Base-by-base conservation (phyloP, 2,797 vertebrate species). In the Hephaestus fuliginosus region DNA sequence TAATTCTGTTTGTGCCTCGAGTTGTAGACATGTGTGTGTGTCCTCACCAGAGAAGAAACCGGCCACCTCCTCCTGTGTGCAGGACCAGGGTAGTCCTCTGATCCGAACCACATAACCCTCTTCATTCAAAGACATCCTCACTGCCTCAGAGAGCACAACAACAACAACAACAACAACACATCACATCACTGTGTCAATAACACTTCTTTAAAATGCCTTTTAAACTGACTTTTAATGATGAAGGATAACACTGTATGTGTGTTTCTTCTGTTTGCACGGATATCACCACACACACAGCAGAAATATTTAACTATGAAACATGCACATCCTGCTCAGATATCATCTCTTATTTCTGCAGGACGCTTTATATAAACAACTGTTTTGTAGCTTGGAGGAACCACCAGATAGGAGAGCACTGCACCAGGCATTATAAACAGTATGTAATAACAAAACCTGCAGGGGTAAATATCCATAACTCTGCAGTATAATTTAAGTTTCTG, bases 11-110 rank as follows among this genome's bases (percentile, higher is more conserved):
- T 1, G 60, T 25, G 1, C 46, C 6, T 46, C 3, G 46, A n/a
- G 22, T 9, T 63, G n/a, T 68, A 57, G 65, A 49, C 7, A 63
- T 3, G 0, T 33, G 2, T 8, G 36, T 39, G 36, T 39, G 0
- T 61, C 70, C 86, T 85, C 71, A 97, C 96, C 96, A 87, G 96
- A 96, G 77, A 97, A 97, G 86, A 97, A 97, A 82, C 95, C 91
- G 72, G 95, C 92, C 53, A 97, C 96, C 83, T 97, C 96, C 41
- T 96, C 95, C 77, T 95, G 95, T 2, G 96, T 96, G 89, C 96
- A 97, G 80, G 96, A 95, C 96, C 96, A 97, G 7, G 96, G 96
- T 53, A 97, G 91, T 71, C 96, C 96, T 86, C 96, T 94, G 87
- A 97, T 96, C 84, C 96, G 91, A 48, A 97, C 96, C 82, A 97